phyloP scores from a whole-genome alignment of 2,888 invertebrate genomes.

The Aspidiotus destructor region DNA sequence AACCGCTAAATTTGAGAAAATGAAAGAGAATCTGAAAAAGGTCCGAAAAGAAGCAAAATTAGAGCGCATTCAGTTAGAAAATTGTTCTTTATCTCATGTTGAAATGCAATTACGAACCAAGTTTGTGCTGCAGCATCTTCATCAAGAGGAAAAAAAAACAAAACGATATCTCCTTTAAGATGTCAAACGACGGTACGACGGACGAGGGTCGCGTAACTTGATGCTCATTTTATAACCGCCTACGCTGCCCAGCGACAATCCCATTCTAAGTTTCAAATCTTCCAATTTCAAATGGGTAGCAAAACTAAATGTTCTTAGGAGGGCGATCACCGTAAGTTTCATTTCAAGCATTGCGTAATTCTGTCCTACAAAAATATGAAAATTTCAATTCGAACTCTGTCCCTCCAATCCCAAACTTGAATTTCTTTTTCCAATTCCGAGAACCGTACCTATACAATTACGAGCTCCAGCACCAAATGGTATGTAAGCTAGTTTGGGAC shows the following conservation, averaged over 20 bases:
- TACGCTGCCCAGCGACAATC: slow-evolving; percentile 34
- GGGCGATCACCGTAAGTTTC: slow-evolving; percentile 35
- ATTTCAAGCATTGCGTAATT: slow-evolving; percentile 37
- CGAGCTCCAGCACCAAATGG: neutral
- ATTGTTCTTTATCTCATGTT: no score
- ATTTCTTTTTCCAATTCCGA: neutral
- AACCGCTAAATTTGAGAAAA: no score
- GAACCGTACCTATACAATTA: neutral
- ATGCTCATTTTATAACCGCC: slow-evolving; percentile 35
- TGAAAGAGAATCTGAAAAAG: no score
- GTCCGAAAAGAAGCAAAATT: no score
- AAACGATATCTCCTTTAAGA: neutral
- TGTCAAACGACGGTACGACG: neutral
- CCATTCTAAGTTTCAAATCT: slow-evolving; percentile 36
- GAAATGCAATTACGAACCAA: no score
- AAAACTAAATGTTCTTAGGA: slow-evolving; percentile 35
- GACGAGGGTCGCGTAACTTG: slow-evolving; percentile 18
- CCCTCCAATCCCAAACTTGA: no score
- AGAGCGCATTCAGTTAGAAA: no score
- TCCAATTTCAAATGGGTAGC: slow-evolving; percentile 35
- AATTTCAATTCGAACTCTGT: neutral
- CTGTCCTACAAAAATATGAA: slow-evolving; percentile 34
- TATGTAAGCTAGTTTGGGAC: neutral
- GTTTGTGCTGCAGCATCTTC: no score
- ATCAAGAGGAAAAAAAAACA: no score